phyloP scores from a whole-genome alignment of 2,113 vertebrate genomes.

The Lonchura striata region DNA sequence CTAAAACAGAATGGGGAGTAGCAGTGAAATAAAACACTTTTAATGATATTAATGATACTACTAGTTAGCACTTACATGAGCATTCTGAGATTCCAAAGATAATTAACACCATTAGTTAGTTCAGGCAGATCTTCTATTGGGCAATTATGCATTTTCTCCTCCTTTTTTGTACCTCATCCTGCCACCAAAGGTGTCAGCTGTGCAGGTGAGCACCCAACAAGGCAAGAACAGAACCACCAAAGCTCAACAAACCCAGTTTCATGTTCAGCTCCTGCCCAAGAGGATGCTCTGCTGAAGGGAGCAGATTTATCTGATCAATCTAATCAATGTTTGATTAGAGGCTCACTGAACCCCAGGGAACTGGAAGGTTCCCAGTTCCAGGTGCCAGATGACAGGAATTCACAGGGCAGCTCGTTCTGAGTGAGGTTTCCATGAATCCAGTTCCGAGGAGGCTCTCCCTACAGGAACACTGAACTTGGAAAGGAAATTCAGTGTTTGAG shows the following conservation, averaged over 20 bases:
- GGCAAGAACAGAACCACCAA: background rate
- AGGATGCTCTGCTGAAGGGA: background rate
- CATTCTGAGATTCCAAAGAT: background rate
- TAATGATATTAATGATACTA: background rate
- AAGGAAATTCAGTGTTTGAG: background rate
- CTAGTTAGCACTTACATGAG: background rate
- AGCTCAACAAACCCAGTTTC: background rate
- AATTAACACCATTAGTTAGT: background rate
- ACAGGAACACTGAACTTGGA: rapidly evolving
- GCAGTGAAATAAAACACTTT: background rate
- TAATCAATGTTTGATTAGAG: no score
- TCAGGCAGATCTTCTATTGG: background rate
- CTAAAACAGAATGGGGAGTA: conserved; percentile 65
- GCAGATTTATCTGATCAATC: background rate
- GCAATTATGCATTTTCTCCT: background rate
- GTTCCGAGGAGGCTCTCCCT: background rate
- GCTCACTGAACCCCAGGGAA: background rate
- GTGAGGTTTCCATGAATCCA: rapidly evolving
- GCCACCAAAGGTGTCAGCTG: background rate
- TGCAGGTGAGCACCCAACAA: background rate
- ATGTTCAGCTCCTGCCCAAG: background rate
- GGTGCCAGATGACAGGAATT: rapidly evolving
- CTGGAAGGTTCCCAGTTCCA: background rate
- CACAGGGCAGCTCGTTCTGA: background rate
- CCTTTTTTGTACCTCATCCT: background rate